Conservation (phyloP, 1,140 invertebrate genomes). For the Drosophila nannoptera region DNA sequence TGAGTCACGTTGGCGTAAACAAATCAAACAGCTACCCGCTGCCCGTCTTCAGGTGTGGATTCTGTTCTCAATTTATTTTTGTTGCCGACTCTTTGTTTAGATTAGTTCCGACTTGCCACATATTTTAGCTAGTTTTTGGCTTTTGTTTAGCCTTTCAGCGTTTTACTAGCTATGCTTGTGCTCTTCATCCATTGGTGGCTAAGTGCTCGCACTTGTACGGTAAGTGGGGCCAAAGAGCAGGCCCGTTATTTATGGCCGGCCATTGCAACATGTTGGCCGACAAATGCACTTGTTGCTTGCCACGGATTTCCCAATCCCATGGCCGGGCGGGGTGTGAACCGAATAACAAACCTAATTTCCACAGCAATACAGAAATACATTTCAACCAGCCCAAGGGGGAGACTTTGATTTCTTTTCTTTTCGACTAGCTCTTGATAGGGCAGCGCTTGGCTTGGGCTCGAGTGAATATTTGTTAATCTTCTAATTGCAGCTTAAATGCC, state of each 20-base stretch:
- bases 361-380: neutral
- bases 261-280: conserved; percentile 49
- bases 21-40: conserved; percentile 44
- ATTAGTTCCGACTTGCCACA: conserved; percentile 49
- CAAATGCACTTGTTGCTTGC: conserved; percentile 64
- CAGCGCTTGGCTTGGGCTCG: no score
- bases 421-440: no score
- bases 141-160: conserved; percentile 53
- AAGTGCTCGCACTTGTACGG: conserved; percentile 66
- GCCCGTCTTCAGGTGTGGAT: conserved; percentile 57
- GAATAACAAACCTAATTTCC: conserved; percentile 9
- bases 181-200: conserved; percentile 54
- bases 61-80: conserved; percentile 54
- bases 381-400: conserved; percentile 5
- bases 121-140: conserved; percentile 43
- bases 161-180: conserved; percentile 54
- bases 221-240: conserved; percentile 66
- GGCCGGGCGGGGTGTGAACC: conserved; percentile 11
- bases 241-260: conserved; percentile 58
- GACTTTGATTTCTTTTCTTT: neutral
- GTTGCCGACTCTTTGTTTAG: conserved; percentile 48
- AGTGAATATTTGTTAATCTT: no score
- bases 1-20: conserved; percentile 64
- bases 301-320: conserved; percentile 36
- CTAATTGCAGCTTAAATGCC: no score